Conservation (phyloP, 2,113 vertebrate genomes). For the Cyphomyrus discorhynchus region DNA sequence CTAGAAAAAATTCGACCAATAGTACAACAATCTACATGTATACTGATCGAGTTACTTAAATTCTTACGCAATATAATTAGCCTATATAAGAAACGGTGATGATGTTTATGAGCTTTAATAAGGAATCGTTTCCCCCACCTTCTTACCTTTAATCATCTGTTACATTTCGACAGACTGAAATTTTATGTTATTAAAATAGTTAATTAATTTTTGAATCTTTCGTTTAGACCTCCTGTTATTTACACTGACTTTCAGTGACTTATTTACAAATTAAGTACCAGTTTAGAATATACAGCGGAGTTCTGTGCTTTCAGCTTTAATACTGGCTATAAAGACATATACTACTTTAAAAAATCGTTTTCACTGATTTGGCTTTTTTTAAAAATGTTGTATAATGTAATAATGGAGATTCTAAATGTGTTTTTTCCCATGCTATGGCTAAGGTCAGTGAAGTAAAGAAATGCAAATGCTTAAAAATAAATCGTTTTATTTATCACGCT, state of each 20-base stretch:
- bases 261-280: background rate
- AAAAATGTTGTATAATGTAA: background rate
- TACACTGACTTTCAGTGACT: background rate
- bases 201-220: background rate
- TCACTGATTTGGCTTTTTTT: background rate
- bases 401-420: background rate
- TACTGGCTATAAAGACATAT: background rate
- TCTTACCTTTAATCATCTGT: background rate
- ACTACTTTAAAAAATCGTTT: background rate
- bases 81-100: background rate
- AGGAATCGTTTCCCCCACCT: background rate
- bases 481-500: background rate
- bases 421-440: background rate
- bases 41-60: background rate
- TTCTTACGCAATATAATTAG: background rate
- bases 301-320: background rate
- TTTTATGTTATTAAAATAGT: background rate
- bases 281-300: background rate
- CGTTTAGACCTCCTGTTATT: background rate
- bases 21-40: background rate
- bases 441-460: background rate
- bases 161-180: background rate
- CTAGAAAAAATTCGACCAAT: background rate
- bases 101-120: background rate
- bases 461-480: background rate